Conservation (phyloP, 2,113 vertebrate species). For the Daubentonia madagascariensis region DNA sequence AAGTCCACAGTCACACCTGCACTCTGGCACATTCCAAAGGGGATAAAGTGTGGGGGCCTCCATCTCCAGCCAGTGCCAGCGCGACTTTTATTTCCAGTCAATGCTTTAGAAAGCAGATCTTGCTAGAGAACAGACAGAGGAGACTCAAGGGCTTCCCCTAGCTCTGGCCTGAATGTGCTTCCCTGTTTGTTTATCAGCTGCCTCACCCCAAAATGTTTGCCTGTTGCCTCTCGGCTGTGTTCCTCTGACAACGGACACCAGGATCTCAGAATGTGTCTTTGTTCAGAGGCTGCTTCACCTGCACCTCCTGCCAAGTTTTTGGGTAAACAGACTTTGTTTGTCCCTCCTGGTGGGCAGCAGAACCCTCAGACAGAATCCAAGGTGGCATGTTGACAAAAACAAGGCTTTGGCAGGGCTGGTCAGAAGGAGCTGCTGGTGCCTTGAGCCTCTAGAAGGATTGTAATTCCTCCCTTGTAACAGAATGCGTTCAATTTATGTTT, state of each 20-base stretch:
- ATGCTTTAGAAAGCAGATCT: not conserved
- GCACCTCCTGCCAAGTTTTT: slow-evolving; percentile 45
- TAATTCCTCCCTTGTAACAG: not conserved
- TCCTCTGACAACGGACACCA: not conserved
- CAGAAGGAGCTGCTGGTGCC: not conserved
- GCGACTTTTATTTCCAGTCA: not conserved
- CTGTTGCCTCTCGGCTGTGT: not conserved
- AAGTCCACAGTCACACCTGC: not conserved
- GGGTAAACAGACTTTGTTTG: slow-evolving; percentile 42
- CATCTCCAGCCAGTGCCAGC: not conserved
- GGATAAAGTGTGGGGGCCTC: not conserved
- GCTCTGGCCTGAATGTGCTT: not conserved
- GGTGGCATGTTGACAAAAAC: not conserved
- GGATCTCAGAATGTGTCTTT: slow-evolving; percentile 21
- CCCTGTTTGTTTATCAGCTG: not conserved
- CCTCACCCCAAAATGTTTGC: not conserved
- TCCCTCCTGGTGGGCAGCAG: slow-evolving; percentile 2
- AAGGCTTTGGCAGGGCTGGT: not conserved
- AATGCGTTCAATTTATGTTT: not conserved
- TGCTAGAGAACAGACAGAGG: not conserved
- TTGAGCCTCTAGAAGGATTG: not conserved
- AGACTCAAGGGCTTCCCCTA: not conserved
- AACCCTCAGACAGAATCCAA: slow-evolving; percentile 17
- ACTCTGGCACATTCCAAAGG: not conserved
- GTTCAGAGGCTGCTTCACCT: not conserved